phyloP scores from a whole-genome alignment of 2,113 vertebrate genomes.

The Himantopus leucocephalus region DNA sequence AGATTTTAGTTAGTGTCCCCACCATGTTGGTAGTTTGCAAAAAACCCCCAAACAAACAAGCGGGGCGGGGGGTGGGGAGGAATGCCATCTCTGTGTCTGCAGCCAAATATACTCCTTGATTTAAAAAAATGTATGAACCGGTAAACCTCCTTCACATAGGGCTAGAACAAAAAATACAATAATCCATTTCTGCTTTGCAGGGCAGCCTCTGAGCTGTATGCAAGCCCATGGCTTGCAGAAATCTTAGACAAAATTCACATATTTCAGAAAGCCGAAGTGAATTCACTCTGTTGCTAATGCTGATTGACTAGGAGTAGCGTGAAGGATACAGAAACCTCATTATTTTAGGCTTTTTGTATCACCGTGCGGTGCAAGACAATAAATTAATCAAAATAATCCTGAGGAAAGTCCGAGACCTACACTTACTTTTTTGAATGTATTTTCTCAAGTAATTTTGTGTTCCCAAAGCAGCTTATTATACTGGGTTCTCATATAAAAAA shows the following conservation, averaged over 20 bases:
- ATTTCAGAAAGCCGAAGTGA: neutral
- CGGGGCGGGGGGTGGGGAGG: too few species aligned
- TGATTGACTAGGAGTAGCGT: neutral
- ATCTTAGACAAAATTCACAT: neutral
- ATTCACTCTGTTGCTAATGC: neutral
- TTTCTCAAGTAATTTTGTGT: neutral
- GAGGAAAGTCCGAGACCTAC: neutral
- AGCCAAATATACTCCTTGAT: neutral
- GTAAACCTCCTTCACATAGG: neutral
- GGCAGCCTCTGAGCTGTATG: neutral
- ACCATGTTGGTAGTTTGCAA: neutral
- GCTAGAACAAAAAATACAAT: neutral
- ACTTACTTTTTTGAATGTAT: slow-evolving; percentile 3
- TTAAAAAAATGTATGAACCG: neutral
- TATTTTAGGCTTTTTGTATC: slow-evolving; percentile 14
- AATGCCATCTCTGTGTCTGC: neutral
- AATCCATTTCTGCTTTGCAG: neutral
- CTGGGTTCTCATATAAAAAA: neutral
- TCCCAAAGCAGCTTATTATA: neutral
- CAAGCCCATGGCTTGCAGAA: neutral
- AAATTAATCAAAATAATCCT: slow-evolving; percentile 21
- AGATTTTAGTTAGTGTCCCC: neutral
- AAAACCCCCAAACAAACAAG: neutral
- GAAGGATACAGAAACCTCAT: neutral
- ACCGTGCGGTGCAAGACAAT: neutral